Base-by-base conservation (phyloP, 1,140 invertebrate species). In the Probaryconus sp. region DNA sequence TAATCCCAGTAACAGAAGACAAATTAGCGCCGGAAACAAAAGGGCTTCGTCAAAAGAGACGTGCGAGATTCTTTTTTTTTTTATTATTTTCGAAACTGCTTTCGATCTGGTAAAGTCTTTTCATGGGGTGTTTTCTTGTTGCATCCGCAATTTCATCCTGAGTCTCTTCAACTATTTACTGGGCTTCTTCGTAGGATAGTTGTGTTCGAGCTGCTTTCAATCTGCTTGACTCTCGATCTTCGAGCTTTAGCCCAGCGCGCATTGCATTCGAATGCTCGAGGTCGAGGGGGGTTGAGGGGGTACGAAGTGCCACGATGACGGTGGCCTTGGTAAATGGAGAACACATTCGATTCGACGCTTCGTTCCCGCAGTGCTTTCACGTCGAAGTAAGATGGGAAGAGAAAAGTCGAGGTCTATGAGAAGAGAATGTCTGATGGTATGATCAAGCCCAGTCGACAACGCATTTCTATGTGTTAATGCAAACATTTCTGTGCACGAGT, bases 401-500 rank as follows among this genome's bases (percentile, higher is more conserved):
- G 63, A 58, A 60, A 63, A 65, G 48, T 69, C 45, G 31, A 28
- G 38, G 45, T n/a, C n/a, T n/a, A n/a, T 18, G 38, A 63, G 61
- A 47, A 55, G 56, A 63, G 56, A 72, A 58, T 64, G 33, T 58
- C 51, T 60, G 68, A 51, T 45, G 14, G 53, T 37, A 31, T 45
- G 60, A 64, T 72, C 56, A 42, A 61, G 40, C 55, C 48, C 47
- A 70, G 56, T 60, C 70, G 47, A 55, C 60, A 65, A 38, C 31
- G 47, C 71, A 42, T 58, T 63, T 69, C 48, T 72, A 43, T 67
- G 56, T 75, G 78, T 80, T 81, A 82, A 84, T 81, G 80, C 81
- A 84, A 84, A 83, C 81, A 83, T 83, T 83, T 83, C 82, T 80
- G 77, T 38, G 48, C 55, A 61, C 33, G 55, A 58, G 58, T 72